phyloP scores from a whole-genome alignment of 2,888 invertebrate genomes.

The Hyalella azteca region DNA sequence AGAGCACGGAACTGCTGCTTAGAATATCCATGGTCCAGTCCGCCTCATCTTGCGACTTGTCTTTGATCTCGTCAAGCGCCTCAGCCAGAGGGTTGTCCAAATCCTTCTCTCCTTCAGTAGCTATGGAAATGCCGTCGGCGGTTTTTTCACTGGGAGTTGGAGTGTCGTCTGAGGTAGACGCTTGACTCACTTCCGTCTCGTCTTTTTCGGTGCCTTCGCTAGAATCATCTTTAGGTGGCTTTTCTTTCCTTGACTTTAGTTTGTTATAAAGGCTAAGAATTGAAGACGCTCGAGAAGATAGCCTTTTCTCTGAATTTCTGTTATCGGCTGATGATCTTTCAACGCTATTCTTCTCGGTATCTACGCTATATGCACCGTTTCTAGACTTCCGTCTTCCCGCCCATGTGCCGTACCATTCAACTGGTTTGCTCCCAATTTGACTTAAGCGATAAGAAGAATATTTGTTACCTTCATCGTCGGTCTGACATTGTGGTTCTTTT shows the following conservation, averaged over 20 bases:
- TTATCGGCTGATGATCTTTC: neutral
- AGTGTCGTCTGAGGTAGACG: neutral
- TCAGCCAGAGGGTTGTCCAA: constrained; percentile 5
- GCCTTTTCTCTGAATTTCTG: constrained; percentile 24
- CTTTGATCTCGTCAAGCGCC: constrained; percentile 33
- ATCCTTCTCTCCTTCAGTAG: neutral
- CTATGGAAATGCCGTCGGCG: constrained; percentile 13
- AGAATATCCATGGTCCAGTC: constrained; percentile 54
- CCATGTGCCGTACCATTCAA: constrained; percentile 42
- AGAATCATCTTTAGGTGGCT: neutral
- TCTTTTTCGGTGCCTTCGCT: constrained; percentile 9
- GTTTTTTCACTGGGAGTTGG: constrained; percentile 21
- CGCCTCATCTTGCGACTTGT: constrained; percentile 37
- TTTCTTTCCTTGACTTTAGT: constrained; percentile 31
- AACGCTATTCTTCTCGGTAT: neutral
- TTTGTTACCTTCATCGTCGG: constrained; percentile 35
- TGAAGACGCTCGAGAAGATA: constrained; percentile 40
- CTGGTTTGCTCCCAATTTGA: neutral
- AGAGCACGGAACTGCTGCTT: constrained; percentile 51
- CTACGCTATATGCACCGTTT: constrained; percentile 27
- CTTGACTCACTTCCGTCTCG: constrained; percentile 1
- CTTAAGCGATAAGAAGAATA: constrained; percentile 32
- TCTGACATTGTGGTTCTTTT: constrained; percentile 23
- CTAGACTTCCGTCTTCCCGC: constrained; percentile 38
- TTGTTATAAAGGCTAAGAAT: constrained; percentile 39